Percentiles rank a stretch among this genome's conserved stretches.
Evolutionary conservation across 1,140 invertebrate genomes (phyloP).

Genomic region (Anagrus nilaparvatae): DNA sequence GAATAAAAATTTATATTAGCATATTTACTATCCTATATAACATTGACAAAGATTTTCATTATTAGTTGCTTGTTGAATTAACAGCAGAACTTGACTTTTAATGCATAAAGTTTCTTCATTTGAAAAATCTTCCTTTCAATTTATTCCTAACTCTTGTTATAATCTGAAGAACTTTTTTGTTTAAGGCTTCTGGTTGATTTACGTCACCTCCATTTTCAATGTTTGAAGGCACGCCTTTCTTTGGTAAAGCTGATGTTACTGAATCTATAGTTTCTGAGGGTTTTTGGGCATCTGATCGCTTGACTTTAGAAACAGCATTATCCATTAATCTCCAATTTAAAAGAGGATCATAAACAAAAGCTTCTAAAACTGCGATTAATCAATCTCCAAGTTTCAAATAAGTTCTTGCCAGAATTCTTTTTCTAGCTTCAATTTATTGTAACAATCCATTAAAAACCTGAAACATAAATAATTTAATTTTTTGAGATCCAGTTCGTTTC

Average conservation of each 20-base stretch:
- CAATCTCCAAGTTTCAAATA: conserved; percentile 86
- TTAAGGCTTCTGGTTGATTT: conserved; percentile 69
- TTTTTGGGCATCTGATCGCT: conserved; percentile 40
- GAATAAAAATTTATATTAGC: no score
- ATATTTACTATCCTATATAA: conserved; percentile 92
- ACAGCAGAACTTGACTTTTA: conserved; percentile 81
- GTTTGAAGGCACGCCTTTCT: conserved; percentile 40
- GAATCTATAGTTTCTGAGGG: conserved; percentile 40
- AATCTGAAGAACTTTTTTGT: conserved; percentile 86
- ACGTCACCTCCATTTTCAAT: conserved; percentile 40
- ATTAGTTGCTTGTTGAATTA: conserved; percentile 95
- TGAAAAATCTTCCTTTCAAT: conserved; percentile 84
- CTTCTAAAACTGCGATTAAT: conserved; percentile 98
- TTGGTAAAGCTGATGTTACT: conserved; percentile 42
- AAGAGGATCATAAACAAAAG: conserved; percentile 99
- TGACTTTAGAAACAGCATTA: conserved; percentile 49
- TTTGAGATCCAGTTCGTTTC: no score
- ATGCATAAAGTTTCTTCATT: conserved; percentile 71
- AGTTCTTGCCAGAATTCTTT: conserved; percentile 69
- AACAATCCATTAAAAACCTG: no score
- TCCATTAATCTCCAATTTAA: conserved; percentile 96
- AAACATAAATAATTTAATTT: no score
- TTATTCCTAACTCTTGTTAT: conserved; percentile 88
- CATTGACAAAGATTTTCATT: conserved; percentile 99
- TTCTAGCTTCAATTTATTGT: conserved; percentile 52